Evolutionary conservation across 2,113 vertebrate species (phyloP).

Genomic region (Erythrocercus mccallii): DNA sequence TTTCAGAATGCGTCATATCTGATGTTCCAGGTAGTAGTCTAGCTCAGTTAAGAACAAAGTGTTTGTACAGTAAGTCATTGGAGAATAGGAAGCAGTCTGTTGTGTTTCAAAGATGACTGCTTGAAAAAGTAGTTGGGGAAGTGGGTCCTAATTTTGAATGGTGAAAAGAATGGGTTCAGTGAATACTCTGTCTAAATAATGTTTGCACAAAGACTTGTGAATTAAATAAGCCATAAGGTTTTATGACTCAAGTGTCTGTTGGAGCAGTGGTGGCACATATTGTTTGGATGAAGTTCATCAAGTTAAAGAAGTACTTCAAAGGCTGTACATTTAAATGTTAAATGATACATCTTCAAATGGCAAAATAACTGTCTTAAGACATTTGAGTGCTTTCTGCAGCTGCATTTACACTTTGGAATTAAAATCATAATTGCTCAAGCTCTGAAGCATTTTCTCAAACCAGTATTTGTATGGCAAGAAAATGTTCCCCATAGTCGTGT

Average conservation of each 20-base stretch:
- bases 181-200: neutral
- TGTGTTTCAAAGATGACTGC: neutral
- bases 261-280: neutral
- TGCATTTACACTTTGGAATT: neutral
- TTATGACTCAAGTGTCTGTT: neutral
- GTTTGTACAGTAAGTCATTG: neutral
- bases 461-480: neutral
- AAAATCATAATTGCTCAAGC: neutral
- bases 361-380: neutral
- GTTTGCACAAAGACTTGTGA: neutral
- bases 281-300: neutral
- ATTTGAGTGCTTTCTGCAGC: neutral
- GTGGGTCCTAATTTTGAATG: neutral
- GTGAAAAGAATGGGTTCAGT: neutral
- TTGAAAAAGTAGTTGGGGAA: neutral
- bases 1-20: neutral
- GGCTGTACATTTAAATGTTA: neutral
- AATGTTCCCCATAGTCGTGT: neutral
- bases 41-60: neutral
- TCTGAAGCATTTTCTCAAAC: neutral
- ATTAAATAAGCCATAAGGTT: neutral
- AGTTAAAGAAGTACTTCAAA: neutral
- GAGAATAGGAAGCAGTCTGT: neutral
- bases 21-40: neutral
- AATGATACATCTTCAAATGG: neutral